A percentile compares a stretch with the other conserved stretches of the same genome.
These are phyloP conservation scores for Ptychodera flava DNA, from an alignment of 35 echinoderm and acorn worm species.

Conservation along the genomic window DNA sequence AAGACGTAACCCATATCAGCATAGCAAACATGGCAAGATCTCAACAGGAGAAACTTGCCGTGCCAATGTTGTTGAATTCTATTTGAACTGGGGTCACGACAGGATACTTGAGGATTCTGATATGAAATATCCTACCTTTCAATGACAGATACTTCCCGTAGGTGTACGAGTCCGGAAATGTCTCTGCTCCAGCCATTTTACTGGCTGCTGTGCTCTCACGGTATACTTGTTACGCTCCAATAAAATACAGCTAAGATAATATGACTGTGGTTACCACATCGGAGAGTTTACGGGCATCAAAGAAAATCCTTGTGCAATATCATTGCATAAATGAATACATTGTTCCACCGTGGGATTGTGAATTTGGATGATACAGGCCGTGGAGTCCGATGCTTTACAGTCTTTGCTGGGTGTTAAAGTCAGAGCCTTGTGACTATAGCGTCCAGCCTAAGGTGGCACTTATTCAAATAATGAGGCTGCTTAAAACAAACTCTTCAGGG, in stretches of 20 bases:
- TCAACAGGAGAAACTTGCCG: neutral
- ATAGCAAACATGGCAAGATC: neutral
- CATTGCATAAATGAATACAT: neutral
- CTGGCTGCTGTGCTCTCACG: neutral
- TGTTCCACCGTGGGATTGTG: neutral
- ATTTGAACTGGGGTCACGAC: too few species aligned
- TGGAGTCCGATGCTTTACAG: too few species aligned
- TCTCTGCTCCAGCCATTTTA: neutral
- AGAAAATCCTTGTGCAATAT: neutral
- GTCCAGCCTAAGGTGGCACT: too few species aligned
- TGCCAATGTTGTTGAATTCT: neutral
- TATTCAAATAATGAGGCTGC: too few species aligned
- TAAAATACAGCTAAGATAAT: neutral
- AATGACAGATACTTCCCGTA: neutral
- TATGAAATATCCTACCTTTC: neutral
- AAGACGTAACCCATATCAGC: neutral
- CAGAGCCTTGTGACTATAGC: too few species aligned
- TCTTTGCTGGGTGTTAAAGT: too few species aligned
- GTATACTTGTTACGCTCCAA: neutral
- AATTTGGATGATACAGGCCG: too few species aligned
- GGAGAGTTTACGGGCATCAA: neutral
- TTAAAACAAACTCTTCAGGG: too few species aligned
- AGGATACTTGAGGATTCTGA: too few species aligned
- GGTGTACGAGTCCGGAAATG: neutral
- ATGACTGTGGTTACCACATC: neutral